Base-by-base conservation (phyloP, 2,113 vertebrate species). In the Bufo gargarizans region DNA sequence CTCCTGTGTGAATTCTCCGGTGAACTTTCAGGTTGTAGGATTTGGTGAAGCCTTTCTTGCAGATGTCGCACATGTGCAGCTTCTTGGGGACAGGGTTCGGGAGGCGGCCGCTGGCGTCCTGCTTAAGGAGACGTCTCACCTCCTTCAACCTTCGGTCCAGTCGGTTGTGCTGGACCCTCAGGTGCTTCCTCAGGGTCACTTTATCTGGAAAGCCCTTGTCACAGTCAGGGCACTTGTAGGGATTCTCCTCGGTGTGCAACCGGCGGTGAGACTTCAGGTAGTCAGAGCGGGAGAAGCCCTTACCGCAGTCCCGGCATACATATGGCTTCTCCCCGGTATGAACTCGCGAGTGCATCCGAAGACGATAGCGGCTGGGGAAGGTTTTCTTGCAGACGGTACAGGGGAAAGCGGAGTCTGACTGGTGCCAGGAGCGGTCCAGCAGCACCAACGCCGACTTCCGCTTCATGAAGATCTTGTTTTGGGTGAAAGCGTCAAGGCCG, bases 221-320 rank as follows among this genome's bases (percentile, higher is more conserved):
- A 58, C 86, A 88, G 0, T 88, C 86, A 3, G 65, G 14, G 17
- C 86, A 88, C 13, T 82, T 71, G 69, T 76, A 88, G 11, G 86
- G 86, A 6, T 82, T 82, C 22, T 88, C 86, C 45, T 81, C 86
- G 0, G 78, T 74, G 47, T 88, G 86, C 0, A 88, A 5, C 1
- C 65, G 67, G 43, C 79, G 65, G 79, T 88, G 86, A 16, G 79
- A 80, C 59, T 81, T 82, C 56, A 88, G 61, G 6, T 82, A 88
- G 69, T 82, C 79, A 0, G 78, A 22, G 33, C 86, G 65, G 20
- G 86, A 82, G 20, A 82, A 88, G 53, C 86, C 86, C 56, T 82
- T 88, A 6, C 86, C 86, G 13, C 86, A 88, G 55, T 88, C 86
- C 20, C 79, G 80, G 86, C 86, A 88, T 6, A 72, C 16, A 13